These are phyloP conservation scores for Rhorus exstirpatorius DNA, from an alignment of 2,888 invertebrate species.

Conservation along the genomic window DNA sequence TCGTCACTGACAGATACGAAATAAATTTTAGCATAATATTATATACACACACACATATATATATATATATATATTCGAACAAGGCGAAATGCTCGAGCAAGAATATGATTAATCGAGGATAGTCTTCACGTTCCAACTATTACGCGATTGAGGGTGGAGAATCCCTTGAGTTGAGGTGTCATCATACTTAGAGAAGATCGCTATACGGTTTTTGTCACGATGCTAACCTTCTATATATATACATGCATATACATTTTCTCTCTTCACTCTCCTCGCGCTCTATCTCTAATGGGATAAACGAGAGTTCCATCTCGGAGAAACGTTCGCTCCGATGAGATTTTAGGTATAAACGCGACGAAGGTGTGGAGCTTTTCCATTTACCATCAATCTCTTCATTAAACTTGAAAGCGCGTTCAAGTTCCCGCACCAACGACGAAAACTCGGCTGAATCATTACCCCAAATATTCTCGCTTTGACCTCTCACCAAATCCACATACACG, in stretches of 20 bases:
- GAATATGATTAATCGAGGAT: slow-evolving; percentile 22
- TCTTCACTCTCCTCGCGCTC: slow-evolving; percentile 4
- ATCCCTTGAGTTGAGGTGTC: slow-evolving; percentile 10
- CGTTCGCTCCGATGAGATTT: background rate
- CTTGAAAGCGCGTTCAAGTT: slow-evolving; percentile 38
- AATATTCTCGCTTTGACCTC: slow-evolving; percentile 1
- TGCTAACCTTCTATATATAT: too few species aligned
- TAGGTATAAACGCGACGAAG: background rate
- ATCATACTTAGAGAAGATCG: slow-evolving; percentile 57
- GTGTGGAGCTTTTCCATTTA: slow-evolving; percentile 31
- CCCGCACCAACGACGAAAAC: slow-evolving; percentile 21
- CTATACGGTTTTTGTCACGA: slow-evolving; percentile 10
- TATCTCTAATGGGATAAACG: slow-evolving; percentile 49
- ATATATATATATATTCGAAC: background rate
- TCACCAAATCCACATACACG: too few species aligned
- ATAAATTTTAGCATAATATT: slow-evolving; percentile 13
- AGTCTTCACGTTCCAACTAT: background rate
- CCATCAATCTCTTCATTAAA: slow-evolving; percentile 58
- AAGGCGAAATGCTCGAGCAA: background rate
- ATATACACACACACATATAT: background rate
- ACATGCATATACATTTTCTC: slow-evolving; percentile 1
- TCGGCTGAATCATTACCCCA: slow-evolving; percentile 2
- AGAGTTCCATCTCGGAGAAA: slow-evolving; percentile 8
- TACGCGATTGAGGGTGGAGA: background rate
- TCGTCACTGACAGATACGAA: slow-evolving; percentile 23